Evolutionary conservation across 2,797 vertebrate species (phyloP).

Genomic region (Chrysocyon brachyurus): DNA sequence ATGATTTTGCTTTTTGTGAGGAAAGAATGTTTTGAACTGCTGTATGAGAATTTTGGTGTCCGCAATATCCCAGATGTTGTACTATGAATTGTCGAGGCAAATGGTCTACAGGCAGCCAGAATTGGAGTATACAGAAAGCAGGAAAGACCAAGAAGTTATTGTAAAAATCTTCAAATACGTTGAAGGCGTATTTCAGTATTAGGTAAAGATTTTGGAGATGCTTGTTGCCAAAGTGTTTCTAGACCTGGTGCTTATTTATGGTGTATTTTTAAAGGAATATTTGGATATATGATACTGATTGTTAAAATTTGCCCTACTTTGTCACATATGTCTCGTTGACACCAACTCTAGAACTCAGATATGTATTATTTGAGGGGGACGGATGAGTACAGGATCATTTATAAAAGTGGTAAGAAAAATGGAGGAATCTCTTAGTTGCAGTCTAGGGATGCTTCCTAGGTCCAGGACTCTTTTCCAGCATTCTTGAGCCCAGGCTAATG

Average conservation of each 20-base stretch:
- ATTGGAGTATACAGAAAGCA: background rate
- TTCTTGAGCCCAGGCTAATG: slow-evolving; percentile 71
- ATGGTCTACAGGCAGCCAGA: background rate
- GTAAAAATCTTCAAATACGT: background rate
- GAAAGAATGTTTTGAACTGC: background rate
- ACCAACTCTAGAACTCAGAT: background rate
- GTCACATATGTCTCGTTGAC: background rate
- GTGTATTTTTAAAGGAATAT: slow-evolving; percentile 33
- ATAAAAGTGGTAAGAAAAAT: background rate
- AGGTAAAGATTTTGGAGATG: slow-evolving; percentile 9
- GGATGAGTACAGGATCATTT: background rate
- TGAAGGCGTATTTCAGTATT: background rate
- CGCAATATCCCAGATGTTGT: background rate
- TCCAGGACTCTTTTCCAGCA: slow-evolving; percentile 38
- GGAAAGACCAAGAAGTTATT: background rate
- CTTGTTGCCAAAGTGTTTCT: background rate
- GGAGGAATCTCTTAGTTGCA: background rate
- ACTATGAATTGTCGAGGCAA: background rate
- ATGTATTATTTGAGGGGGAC: background rate
- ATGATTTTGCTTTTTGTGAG: background rate
- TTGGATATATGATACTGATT: background rate
- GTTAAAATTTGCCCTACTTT: background rate
- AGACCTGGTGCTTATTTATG: background rate
- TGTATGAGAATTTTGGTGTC: background rate
- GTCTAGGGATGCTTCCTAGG: background rate